Base-by-base conservation (phyloP, 2,113 vertebrate genomes). In the Syngnathus scovelli region DNA sequence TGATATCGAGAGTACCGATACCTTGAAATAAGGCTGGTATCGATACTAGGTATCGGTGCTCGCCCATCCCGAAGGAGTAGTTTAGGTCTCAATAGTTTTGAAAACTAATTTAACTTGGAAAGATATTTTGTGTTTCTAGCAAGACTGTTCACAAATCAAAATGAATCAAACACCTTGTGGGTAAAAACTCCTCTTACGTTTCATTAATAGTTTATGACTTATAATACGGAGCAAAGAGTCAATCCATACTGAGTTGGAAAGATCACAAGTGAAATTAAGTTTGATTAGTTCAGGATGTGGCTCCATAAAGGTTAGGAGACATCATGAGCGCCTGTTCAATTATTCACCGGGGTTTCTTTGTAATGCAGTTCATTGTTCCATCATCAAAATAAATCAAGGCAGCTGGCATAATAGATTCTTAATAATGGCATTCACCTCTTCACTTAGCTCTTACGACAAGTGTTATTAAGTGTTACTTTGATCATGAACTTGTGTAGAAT, bases 381-480 rank as follows among this genome's bases (percentile, higher is more conserved):
- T 21, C n/a, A 43, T 61, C 60, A 41, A 43, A 39, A 21, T 41
- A n/a, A 61, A n/a, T 41, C 19, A 21, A 61, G 41, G 8, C 38
- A 3, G 38, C 59, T 21, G 37, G 11, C 37, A 43, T 12, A 61
- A 43, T 43, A 61, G 12, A 13, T 43, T 43, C 2, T 23, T 12
- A 12, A 77, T 36, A 12, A 11, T 44, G 56, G 38, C 59, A 59
- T 54, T 69, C 15, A 44, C 38, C 46, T 23, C 67, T 27, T 38
- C 19, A 9, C 66, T 9, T 23, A 36, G 27, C 66, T 58, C 13
- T 55, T 33, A 54, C 19, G 43, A 11, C 36, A 81, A 64, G 67
- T 55, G 43, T 18, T n/a, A 5, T 67, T 39, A 71, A 82, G 62
- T 69, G 70, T 21, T 33, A 21, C 46, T 64, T 62, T 33, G 3